Percentiles rank a stretch among this genome's conserved stretches.
Evolutionary conservation across 1,140 invertebrate genomes (phyloP).

Genomic region (Papilio polyxenes): DNA sequence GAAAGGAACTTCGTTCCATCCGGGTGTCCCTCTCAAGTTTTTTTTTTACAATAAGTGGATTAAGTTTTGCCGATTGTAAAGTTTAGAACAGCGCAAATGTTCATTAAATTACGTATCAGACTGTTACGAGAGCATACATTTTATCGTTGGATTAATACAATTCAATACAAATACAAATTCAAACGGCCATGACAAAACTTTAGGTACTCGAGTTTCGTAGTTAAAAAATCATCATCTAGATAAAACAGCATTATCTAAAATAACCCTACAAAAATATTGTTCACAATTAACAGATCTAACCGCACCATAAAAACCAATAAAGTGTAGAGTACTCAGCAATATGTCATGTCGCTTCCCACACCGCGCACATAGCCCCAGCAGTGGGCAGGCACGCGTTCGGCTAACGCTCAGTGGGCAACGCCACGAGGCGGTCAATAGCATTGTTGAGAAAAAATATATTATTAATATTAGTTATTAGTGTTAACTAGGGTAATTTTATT

Average conservation of each 20-base stretch:
- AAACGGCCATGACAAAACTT: not conserved
- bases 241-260: not conserved
- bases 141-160: not conserved
- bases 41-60: no score
- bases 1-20: no score
- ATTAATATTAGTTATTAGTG: not conserved
- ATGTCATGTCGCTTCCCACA: conserved; percentile 19
- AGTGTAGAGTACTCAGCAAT: not conserved
- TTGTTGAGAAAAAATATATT: not conserved
- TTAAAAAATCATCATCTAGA: not conserved
- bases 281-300: conserved; percentile 13
- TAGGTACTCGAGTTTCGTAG: not conserved
- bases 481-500: not conserved
- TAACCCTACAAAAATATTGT: conserved; percentile 22
- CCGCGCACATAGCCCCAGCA: not conserved
- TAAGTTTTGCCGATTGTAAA: no score
- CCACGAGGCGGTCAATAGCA: not conserved
- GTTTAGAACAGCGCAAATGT: no score
- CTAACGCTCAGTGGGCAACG: not conserved
- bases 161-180: not conserved
- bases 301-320: conserved; percentile 2
- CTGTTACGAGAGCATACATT: not conserved
- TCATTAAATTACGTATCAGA: not conserved
- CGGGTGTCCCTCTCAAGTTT: no score
- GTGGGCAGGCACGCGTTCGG: conserved; percentile 2